Evolutionary conservation across 2,797 vertebrate species (phyloP), one percentile per base, ranked within the genome.

Genomic region (Liasis olivaceus): DNA sequence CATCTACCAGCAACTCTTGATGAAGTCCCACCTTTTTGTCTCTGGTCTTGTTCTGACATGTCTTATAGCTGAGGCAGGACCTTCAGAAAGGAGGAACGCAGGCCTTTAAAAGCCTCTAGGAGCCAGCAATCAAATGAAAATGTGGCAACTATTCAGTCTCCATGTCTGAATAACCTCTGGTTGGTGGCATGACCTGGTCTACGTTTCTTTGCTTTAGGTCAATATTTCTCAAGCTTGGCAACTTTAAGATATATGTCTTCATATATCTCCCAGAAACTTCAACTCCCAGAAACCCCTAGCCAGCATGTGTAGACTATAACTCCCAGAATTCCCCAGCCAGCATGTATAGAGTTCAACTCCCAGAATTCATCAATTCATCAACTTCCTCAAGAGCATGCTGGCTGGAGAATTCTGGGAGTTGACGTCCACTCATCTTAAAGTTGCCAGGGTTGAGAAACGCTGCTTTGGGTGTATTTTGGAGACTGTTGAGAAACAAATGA

Each of bases 1-100:
- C 87, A 89, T 96, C 94, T n/a, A 89, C 20, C 85, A 87, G 93
- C 1, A 94, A 94, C 91, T 95, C 94, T 47, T 91, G 14, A 62
- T 0, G 1, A 92, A 47, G 91, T 77, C 89, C 89, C 94, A 56
- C 93, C 90, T 95, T 93, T 81, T 0, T n/a, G 62, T n/a, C 1
- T 0, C 69, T 58, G 85, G 81, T 42, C 92, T 88, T 94, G 96
- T 93, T 90, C 89, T 0, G 0, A 90, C 96, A 92, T 0, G 93
- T 93, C 91, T 51, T 0, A 2, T 0, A 26, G 6, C 7, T 0
- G 60, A 91, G 91, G 26, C 1, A 0, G 0, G 0, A 91, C 86
- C 0, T 69, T 63, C 36, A 1, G 0, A 28, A 84, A 36, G 2
- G 60, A 2, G 0, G 22, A 87, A 87, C 66, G 24, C 0, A 42